Evolutionary conservation across 2,888 invertebrate genomes (phyloP), one percentile per base, ranked within the genome.

Genomic region (Hirtodrosophila duncani): DNA sequence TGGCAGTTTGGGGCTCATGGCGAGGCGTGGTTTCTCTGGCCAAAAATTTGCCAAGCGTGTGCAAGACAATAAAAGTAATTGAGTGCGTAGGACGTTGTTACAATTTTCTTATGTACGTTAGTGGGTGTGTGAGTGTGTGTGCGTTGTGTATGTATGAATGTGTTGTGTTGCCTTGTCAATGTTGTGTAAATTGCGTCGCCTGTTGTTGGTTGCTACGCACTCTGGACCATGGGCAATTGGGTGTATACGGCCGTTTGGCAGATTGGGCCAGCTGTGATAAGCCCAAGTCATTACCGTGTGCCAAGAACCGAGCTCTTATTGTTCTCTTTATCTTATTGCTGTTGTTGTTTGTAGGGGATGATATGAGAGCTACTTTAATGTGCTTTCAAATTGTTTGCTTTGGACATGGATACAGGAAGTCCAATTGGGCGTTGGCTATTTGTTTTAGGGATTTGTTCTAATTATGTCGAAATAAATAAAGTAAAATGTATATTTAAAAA

Each of bases 21-120:
- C 13, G 23, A 1, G 7, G 45, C 57, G 11, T 9, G 20, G 39
- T 39, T 59, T 68, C 72, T 77, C 81, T 46, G 64, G 69, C 45
- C 81, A 55, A 31, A 68, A 78, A 69, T 80, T 78, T 63, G 57
- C 57, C 57, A 75, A 71, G 71, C 74, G 75, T 74, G 79, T 78
- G 75, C 78, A 80, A 74, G 72, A 74, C 72, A 74, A 74, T 74
- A 74, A 74, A 74, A 74, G 81, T 74, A 74, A 74, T 74, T 81
- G 72, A 72, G 81, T 78, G 78, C 70, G 63, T 63, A 67, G 71
- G 37, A 50, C 57, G 66, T 56, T 72, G 62, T 50, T 63, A 59
- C 64, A 18, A 36, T 36, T 36, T 36, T 36, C 20, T 36, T 21
- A n/a, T n/a, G n/a, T n/a, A n/a, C n/a, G n/a, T n/a, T n/a, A n/a